Percentiles rank a stretch among this genome's conserved stretches.
Evolutionary conservation across 2,888 invertebrate species (phyloP).

Genomic region (Perithous albicinctus): DNA sequence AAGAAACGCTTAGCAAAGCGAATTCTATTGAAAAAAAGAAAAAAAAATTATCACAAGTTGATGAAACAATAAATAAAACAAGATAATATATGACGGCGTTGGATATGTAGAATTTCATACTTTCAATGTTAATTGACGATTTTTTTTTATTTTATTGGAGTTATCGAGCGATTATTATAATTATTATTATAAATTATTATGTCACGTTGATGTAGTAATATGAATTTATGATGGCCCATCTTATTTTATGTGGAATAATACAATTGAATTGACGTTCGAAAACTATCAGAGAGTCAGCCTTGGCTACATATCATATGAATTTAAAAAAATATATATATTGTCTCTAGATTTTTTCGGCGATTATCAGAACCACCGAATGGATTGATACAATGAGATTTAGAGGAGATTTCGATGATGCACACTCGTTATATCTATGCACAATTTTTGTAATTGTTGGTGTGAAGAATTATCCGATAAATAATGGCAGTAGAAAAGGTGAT

Average conservation of each 20-base stretch:
- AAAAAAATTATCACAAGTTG: too few species aligned
- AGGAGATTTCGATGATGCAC: too few species aligned
- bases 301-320: slow-evolving; percentile 68
- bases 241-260: slow-evolving; percentile 33
- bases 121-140: slow-evolving; percentile 40
- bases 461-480: too few species aligned
- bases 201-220: slow-evolving; percentile 25
- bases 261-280: slow-evolving; percentile 52
- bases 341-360: slow-evolving; percentile 33
- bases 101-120: slow-evolving; percentile 57
- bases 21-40: slow-evolving; percentile 54
- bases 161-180: slow-evolving; percentile 27
- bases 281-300: slow-evolving; percentile 66
- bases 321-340: slow-evolving; percentile 34
- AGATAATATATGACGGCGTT: slow-evolving; percentile 63
- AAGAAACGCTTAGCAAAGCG: slow-evolving; percentile 26
- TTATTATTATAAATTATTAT: slow-evolving; percentile 4
- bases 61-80: slow-evolving; percentile 60
- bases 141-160: slow-evolving; percentile 37
- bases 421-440: too few species aligned
- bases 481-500: too few species aligned
- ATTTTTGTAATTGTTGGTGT: too few species aligned
- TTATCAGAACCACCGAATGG: slow-evolving; percentile 27
- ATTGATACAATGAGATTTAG: slow-evolving; percentile 13
- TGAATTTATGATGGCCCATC: slow-evolving; percentile 3